Conservation (phyloP, 2,113 vertebrate species). For the Oceanites oceanicus region DNA sequence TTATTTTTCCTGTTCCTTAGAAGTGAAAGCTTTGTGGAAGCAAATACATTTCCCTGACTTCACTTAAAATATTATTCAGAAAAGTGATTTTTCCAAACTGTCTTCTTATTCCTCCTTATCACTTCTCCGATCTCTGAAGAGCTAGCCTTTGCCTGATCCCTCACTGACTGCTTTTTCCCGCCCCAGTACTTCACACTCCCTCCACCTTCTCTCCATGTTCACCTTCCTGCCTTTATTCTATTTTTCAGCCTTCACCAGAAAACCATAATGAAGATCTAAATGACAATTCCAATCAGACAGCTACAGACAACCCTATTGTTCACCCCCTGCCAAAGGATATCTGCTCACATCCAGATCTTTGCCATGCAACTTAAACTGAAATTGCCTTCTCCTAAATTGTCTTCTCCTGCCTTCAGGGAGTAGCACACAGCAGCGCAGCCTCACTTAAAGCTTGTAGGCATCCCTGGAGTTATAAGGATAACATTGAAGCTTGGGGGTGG, state of each 20-base stretch:
- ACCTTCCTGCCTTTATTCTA: background rate
- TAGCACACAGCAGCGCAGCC: background rate
- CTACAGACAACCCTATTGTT: background rate
- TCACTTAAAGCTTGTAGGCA: background rate
- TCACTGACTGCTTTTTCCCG: background rate
- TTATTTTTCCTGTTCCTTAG: background rate
- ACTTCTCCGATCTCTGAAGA: background rate
- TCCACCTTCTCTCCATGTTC: background rate
- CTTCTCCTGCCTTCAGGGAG: background rate
- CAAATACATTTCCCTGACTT: background rate
- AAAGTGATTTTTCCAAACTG: background rate
- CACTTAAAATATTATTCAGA: background rate
- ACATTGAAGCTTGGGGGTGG: background rate
- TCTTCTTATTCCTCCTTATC: background rate
- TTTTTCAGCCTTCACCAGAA: background rate
- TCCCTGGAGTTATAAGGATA: background rate
- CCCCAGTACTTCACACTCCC: background rate
- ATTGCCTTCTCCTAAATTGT: background rate
- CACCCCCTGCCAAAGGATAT: no score
- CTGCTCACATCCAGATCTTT: background rate
- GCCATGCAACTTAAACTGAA: background rate
- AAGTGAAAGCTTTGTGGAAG: background rate
- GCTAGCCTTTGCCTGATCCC: background rate
- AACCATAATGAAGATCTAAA: background rate
- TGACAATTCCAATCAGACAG: background rate